A percentile compares a stretch with the other conserved stretches of the same genome.
These are phyloP conservation scores for Pogonocherus hispidulus DNA, from an alignment of 2,888 invertebrate species.

Conservation along the genomic window DNA sequence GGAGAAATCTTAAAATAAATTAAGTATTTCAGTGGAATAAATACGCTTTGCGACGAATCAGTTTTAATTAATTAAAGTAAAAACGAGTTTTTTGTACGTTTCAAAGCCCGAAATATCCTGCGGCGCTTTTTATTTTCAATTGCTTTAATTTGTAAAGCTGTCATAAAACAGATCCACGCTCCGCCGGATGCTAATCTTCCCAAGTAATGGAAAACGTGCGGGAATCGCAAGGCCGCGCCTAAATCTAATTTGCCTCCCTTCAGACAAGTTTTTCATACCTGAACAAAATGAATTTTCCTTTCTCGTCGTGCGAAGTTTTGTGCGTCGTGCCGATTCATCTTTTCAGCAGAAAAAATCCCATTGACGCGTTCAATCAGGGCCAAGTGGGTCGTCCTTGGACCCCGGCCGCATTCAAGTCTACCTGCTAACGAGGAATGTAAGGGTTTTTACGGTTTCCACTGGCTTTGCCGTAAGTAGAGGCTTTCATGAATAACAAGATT, in stretches of 20 bases:
- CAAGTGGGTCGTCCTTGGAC: conserved; percentile 54
- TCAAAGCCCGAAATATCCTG: background rate
- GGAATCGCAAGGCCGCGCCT: conserved; percentile 46
- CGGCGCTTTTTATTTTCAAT: conserved; percentile 14
- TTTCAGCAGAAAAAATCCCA: conserved; percentile 57
- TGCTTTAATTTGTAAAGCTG: conserved; percentile 32
- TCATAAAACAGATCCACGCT: conserved; percentile 32
- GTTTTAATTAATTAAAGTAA: no score
- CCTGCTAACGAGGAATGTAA: background rate
- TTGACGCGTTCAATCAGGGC: conserved; percentile 64
- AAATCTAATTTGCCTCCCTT: conserved; percentile 60
- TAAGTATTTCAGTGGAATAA: no score
- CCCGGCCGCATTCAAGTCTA: background rate
- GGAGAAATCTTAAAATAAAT: no score
- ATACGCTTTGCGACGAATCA: no score
- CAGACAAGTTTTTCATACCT: conserved; percentile 55
- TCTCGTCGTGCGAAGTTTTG: conserved; percentile 47
- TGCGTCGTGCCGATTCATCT: conserved; percentile 60
- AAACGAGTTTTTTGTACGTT: no score
- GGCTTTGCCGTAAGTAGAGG: background rate
- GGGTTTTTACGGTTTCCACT: background rate
- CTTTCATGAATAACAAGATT: no score
- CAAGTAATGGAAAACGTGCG: conserved; percentile 55
- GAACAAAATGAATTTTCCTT: conserved; percentile 56
- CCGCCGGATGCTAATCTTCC: conserved; percentile 21